phyloP scores from a whole-genome alignment of 2,888 invertebrate species.

The Coremacera marginata region DNA sequence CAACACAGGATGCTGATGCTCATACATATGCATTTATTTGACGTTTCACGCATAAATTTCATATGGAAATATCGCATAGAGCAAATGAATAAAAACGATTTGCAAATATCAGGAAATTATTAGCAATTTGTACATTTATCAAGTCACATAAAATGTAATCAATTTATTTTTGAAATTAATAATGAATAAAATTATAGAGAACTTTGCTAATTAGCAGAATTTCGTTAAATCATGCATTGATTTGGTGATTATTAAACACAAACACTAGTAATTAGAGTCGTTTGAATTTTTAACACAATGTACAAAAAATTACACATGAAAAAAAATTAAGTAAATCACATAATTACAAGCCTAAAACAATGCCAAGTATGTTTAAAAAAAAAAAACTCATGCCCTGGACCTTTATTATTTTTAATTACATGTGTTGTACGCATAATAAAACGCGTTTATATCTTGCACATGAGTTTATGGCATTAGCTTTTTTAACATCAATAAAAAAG shows the following conservation, averaged over 20 bases:
- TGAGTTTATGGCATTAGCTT: too few species aligned
- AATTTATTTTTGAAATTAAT: slow-evolving; percentile 14
- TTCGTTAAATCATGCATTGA: background rate
- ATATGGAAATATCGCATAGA: too few species aligned
- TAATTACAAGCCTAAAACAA: background rate
- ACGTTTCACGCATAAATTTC: too few species aligned
- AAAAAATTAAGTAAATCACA: background rate
- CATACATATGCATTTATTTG: too few species aligned
- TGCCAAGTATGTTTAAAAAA: background rate
- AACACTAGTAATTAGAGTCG: too few species aligned
- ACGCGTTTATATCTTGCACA: background rate
- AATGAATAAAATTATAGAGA: background rate
- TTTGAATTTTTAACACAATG: too few species aligned
- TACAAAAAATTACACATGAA: too few species aligned
- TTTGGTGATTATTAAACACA: background rate
- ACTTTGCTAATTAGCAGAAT: background rate
- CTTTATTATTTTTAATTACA: slow-evolving; percentile 5
- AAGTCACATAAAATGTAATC: background rate
- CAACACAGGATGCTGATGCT: too few species aligned
- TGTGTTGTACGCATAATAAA: slow-evolving; percentile 3
- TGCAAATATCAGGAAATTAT: too few species aligned
- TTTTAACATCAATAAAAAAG: too few species aligned
- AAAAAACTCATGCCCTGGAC: background rate
- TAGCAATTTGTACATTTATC: too few species aligned
- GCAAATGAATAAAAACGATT: too few species aligned